Evolutionary conservation across 1,140 invertebrate genomes (phyloP).

Genomic region (Spodoptera litura): DNA sequence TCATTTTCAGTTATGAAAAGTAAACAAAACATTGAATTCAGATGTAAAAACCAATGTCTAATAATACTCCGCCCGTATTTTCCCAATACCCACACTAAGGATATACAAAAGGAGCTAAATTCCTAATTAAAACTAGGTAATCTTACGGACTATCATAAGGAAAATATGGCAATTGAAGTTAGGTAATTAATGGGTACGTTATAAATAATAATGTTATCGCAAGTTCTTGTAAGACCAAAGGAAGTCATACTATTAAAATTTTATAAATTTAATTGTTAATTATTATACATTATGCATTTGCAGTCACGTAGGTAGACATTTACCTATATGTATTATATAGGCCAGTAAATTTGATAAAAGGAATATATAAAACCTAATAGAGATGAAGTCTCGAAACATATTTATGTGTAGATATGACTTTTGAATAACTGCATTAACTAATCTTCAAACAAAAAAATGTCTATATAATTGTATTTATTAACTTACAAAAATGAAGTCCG

Average conservation of each 20-base stretch:
- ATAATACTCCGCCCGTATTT: neutral
- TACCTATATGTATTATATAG: no score
- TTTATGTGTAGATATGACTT: no score
- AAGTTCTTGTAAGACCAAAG: conserved; percentile 28
- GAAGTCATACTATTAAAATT: neutral
- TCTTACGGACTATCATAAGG: conserved; percentile 24
- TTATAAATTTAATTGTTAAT: no score
- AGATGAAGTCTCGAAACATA: no score
- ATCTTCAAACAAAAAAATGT: no score
- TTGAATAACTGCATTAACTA: no score
- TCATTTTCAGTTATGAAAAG: neutral
- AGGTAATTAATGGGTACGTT: neutral
- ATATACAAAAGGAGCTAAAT: neutral
- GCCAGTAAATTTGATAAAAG: no score
- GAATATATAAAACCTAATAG: no score
- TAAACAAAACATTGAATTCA: neutral
- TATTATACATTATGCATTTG: no score
- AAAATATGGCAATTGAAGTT: conserved; percentile 7
- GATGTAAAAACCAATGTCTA: conserved; percentile 7
- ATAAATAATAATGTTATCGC: conserved; percentile 13
- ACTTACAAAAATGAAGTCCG: no score
- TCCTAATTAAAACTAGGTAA: conserved; percentile 34
- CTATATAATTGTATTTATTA: no score
- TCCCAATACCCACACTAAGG: conserved; percentile 1
- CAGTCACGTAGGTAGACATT: no score